These are phyloP conservation scores for Agrenia bidenticulata DNA, from an alignment of 2,888 invertebrate species.

Conservation along the genomic window DNA sequence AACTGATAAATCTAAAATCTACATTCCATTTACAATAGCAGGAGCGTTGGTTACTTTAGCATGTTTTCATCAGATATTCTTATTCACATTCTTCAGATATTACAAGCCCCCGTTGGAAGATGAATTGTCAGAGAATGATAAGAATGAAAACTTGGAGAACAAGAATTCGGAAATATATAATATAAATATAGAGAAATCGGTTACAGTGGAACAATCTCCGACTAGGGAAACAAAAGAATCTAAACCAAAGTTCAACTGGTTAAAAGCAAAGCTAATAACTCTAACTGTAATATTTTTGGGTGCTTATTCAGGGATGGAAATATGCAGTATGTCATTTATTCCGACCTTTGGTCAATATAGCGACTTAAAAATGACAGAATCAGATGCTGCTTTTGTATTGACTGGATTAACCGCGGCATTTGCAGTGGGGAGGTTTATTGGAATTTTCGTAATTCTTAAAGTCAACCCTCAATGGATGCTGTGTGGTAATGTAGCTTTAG, in stretches of 20 bases:
- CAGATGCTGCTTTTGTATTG: constrained; percentile 32
- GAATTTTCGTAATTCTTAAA: constrained; percentile 37
- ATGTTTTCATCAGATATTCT: constrained; percentile 26
- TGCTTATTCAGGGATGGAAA: constrained; percentile 43
- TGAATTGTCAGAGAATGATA: background rate
- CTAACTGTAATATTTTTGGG: constrained; percentile 16
- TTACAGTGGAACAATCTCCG: too few relatives aligned
- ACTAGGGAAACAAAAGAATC: too few relatives aligned
- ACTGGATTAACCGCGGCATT: constrained; percentile 38
- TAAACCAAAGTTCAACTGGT: background rate
- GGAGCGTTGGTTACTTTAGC: constrained; percentile 31
- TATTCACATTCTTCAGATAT: constrained; percentile 37
- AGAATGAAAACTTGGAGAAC: too few relatives aligned
- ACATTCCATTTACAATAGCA: constrained; percentile 42
- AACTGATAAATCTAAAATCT: constrained; percentile 18
- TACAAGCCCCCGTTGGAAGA: constrained; percentile 32
- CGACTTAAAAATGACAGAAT: constrained; percentile 32
- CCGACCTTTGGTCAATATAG: constrained; percentile 45
- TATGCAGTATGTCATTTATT: constrained; percentile 35
- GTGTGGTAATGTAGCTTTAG: constrained; percentile 21
- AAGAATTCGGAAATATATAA: too few relatives aligned
- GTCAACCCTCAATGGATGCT: constrained; percentile 31
- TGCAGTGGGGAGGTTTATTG: constrained; percentile 30
- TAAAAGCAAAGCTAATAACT: background rate
- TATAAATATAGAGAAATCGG: too few relatives aligned